Evolutionary conservation across 2,888 invertebrate species (phyloP).

Genomic region (Beris morrisii): DNA sequence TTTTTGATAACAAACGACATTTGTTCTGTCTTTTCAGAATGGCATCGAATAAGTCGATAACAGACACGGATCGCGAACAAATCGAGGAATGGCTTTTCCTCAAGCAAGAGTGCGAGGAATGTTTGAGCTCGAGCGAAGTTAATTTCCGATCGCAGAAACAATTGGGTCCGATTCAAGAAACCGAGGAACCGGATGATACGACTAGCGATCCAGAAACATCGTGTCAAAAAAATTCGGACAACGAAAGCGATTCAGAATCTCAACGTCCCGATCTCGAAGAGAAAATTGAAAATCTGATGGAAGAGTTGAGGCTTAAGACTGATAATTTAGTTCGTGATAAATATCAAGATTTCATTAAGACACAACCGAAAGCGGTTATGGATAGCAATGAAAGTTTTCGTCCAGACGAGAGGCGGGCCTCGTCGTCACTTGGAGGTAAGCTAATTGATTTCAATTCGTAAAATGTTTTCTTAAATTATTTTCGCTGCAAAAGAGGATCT

Average conservation of each 20-base stretch:
- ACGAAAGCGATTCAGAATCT: slow-evolving; percentile 57
- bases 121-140: slow-evolving; percentile 58
- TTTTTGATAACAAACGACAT: no score
- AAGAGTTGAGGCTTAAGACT: slow-evolving; percentile 70
- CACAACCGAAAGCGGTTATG: slow-evolving; percentile 54
- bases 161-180: slow-evolving; percentile 57
- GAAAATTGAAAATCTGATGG: slow-evolving; percentile 72
- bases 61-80: slow-evolving; percentile 73
- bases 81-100: slow-evolving; percentile 81
- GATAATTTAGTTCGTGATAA: slow-evolving; percentile 66
- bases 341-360: slow-evolving; percentile 63
- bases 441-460: slow-evolving; percentile 1
- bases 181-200: slow-evolving; percentile 64
- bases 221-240: slow-evolving; percentile 52
- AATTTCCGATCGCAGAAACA: slow-evolving; percentile 48
- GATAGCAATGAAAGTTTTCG: slow-evolving; percentile 52
- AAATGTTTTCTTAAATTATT: no score
- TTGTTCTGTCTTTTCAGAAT: slow-evolving; percentile 49
- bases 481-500: neutral
- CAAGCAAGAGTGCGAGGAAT: slow-evolving; percentile 86
- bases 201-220: slow-evolving; percentile 64
- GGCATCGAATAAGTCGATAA: slow-evolving; percentile 68
- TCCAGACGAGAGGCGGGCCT: slow-evolving; percentile 41
- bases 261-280: slow-evolving; percentile 71
- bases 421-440: slow-evolving; percentile 41